These are phyloP conservation scores for Hyperopisus bebe DNA, from an alignment of 2,113 vertebrate species.

Conservation along the genomic window DNA sequence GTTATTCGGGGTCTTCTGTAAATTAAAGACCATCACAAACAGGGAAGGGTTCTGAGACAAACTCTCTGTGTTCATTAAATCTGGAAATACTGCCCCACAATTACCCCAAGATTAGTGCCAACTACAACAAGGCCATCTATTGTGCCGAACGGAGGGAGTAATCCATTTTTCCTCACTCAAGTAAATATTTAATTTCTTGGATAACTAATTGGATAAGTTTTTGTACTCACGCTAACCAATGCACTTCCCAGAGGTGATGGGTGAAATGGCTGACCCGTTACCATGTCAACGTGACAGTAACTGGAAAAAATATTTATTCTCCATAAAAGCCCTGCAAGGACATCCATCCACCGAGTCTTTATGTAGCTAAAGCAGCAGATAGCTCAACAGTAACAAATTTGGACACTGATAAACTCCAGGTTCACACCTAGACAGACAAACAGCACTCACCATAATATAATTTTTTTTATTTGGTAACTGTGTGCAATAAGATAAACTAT, in stretches of 20 bases:
- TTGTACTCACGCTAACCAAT: not conserved
- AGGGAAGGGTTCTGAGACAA: not conserved
- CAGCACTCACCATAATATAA: not conserved
- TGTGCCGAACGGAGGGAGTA: no score
- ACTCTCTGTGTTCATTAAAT: not conserved
- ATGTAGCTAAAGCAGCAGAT: not conserved
- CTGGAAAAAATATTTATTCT: constrained; percentile 14
- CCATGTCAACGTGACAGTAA: not conserved
- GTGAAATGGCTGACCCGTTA: not conserved
- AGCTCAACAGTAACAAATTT: not conserved
- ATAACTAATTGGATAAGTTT: not conserved
- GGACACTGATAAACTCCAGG: not conserved
- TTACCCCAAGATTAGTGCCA: not conserved
- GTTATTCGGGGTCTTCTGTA: not conserved
- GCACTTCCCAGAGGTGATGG: not conserved
- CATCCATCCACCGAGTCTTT: not conserved
- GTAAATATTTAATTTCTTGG: constrained; percentile 15
- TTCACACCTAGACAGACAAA: not conserved
- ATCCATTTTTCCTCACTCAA: not conserved
- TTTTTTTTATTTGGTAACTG: not conserved
- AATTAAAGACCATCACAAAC: not conserved
- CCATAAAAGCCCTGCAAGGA: not conserved
- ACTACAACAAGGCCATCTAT: not conserved
- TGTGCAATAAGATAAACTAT: not conserved
- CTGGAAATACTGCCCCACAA: not conserved